Percentiles rank a stretch among this genome's conserved stretches.
These are phyloP conservation scores for Parnassius glacialis DNA, from an alignment of 2,888 invertebrate species.

Conservation along the genomic window DNA sequence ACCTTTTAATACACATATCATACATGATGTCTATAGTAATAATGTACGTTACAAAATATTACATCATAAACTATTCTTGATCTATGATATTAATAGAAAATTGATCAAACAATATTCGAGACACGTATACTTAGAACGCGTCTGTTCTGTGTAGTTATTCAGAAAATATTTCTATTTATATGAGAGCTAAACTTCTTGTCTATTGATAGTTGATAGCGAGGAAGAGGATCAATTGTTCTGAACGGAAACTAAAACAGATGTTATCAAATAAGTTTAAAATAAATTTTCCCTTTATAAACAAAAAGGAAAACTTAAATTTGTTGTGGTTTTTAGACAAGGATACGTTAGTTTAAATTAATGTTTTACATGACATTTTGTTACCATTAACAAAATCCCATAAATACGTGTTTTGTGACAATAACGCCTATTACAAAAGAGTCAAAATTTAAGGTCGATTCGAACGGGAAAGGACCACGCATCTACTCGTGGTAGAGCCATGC, in stretches of 20 bases:
- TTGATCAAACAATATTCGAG: slow-evolving; percentile 15
- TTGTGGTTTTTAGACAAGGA: no score
- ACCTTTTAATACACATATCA: no score
- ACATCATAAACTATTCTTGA: slow-evolving; percentile 3
- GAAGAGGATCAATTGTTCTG: slow-evolving; percentile 2
- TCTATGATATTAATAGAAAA: slow-evolving; percentile 7
- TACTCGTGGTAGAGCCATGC: no score
- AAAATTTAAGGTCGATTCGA: no score
- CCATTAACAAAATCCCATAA: no score
- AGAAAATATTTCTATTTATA: slow-evolving; percentile 21
- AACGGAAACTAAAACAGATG: slow-evolving; percentile 14
- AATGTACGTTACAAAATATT: background rate
- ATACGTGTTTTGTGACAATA: no score
- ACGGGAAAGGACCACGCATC: no score
- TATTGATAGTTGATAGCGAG: slow-evolving; percentile 11
- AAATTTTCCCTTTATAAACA: background rate
- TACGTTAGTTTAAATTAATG: no score
- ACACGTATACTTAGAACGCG: slow-evolving; percentile 19
- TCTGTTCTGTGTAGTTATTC: slow-evolving; percentile 20
- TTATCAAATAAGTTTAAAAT: slow-evolving; percentile 10
- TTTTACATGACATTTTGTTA: no score
- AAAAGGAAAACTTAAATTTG: no score
- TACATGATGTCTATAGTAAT: background rate
- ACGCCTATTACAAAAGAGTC: no score
- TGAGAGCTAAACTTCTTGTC: slow-evolving; percentile 11